Evolutionary conservation across 2,113 vertebrate species (phyloP).

Genomic region (Fulmarus glacialis): DNA sequence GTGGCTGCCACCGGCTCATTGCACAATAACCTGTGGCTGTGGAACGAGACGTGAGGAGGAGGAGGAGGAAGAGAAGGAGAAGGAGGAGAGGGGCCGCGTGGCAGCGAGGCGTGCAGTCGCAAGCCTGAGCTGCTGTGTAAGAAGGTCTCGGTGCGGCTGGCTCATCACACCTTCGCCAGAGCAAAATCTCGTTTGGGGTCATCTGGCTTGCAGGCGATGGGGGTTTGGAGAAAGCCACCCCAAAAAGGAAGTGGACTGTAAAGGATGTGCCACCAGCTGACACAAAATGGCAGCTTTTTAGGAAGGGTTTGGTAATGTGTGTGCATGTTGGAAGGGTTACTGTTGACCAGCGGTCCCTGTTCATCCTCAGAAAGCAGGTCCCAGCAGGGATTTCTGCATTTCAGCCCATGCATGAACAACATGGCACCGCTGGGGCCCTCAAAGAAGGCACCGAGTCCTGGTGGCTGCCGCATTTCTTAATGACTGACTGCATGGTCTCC

Average conservation of each 20-base stretch:
- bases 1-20: background rate
- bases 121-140: background rate
- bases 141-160: background rate
- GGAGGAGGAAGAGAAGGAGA: background rate
- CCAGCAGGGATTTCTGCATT: background rate
- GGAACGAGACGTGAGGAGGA: background rate
- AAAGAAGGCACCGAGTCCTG: too few species aligned
- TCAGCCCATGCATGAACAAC: fast-evolving
- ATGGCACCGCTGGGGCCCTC: background rate
- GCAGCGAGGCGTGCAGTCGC: background rate
- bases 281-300: background rate
- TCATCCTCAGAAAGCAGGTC: background rate
- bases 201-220: background rate
- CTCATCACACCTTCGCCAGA: background rate
- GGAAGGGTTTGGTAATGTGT: background rate
- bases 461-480: background rate
- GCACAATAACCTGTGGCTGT: background rate
- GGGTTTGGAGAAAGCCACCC: background rate
- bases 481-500: too few species aligned
- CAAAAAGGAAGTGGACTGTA: background rate
- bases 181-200: background rate
- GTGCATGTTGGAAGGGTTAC: background rate
- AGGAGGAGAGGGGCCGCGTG: background rate
- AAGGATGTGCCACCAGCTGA: background rate
- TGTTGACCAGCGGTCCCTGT: background rate